A percentile compares a stretch with the other conserved stretches of the same genome.
Evolutionary conservation across 1,140 invertebrate genomes (phyloP).

Genomic region (Pogonomyrmex californicus): DNA sequence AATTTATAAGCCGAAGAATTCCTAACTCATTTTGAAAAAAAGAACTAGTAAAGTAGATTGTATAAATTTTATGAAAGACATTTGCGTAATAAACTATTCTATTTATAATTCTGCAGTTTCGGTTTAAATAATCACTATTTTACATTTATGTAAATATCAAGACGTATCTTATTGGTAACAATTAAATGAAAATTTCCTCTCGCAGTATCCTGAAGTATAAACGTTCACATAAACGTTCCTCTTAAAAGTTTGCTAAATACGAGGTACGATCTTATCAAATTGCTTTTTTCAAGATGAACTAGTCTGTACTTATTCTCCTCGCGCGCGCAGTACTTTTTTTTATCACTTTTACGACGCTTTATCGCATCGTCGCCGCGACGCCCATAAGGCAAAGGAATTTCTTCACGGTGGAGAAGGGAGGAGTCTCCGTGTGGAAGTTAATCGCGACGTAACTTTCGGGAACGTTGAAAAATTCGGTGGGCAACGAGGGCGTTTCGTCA

Average conservation of each 20-base stretch:
- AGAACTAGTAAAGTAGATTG: too few species aligned
- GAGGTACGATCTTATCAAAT: conserved; percentile 27
- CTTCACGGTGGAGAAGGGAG: background rate
- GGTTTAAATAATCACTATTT: background rate
- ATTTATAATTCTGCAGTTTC: conserved; percentile 2
- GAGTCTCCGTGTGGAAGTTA: conserved; percentile 31
- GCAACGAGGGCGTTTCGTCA: conserved; percentile 39
- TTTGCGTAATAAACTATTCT: background rate
- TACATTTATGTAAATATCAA: background rate
- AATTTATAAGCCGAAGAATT: background rate
- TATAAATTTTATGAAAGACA: too few species aligned
- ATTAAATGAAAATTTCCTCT: conserved; percentile 29
- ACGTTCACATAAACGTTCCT: background rate
- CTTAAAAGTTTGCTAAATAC: conserved; percentile 26
- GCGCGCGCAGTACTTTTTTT: conserved; percentile 24
- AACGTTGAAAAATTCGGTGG: conserved; percentile 54
- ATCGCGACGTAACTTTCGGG: conserved; percentile 48
- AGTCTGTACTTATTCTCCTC: conserved; percentile 4
- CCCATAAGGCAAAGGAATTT: conserved; percentile 17
- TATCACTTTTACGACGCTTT: conserved; percentile 24
- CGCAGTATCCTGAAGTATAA: background rate
- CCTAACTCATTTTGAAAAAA: too few species aligned
- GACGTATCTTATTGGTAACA: conserved; percentile 9
- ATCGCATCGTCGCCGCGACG: conserved; percentile 15
- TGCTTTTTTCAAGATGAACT: conserved; percentile 11